Conservation (phyloP, 2,113 vertebrate genomes). For the Xenopus borealis region DNA sequence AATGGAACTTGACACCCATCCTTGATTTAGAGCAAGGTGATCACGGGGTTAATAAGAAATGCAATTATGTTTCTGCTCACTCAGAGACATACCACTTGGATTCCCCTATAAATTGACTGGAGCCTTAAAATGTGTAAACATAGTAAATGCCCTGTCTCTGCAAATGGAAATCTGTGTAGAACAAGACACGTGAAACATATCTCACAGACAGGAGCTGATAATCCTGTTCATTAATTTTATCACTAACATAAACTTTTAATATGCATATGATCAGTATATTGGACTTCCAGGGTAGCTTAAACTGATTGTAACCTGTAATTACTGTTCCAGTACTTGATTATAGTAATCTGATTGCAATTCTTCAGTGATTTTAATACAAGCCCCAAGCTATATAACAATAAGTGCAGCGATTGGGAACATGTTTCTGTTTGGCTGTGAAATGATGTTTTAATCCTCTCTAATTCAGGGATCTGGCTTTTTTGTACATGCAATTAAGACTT, state of each 20-base stretch:
- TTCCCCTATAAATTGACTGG: slow-evolving; percentile 31
- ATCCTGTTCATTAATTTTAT: slow-evolving; percentile 98
- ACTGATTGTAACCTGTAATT: slow-evolving; percentile 99
- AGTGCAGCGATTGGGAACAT: slow-evolving; percentile 93
- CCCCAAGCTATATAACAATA: slow-evolving; percentile 98
- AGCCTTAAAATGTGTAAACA: slow-evolving; percentile 47
- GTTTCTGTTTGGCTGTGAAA: slow-evolving; percentile 95
- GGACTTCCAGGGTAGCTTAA: slow-evolving; percentile 92
- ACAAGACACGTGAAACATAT: slow-evolving; percentile 61
- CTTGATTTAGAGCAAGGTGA: slow-evolving; percentile 10
- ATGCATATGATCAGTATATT: slow-evolving; percentile 85
- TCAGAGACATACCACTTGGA: slow-evolving; percentile 30
- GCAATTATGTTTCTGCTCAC: slow-evolving; percentile 35
- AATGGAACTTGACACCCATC: background rate
- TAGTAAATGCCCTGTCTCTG: slow-evolving; percentile 50
- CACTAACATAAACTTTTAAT: slow-evolving; percentile 99
- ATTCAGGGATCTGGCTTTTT: slow-evolving; percentile 72
- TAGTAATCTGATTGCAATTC: slow-evolving; percentile 99
- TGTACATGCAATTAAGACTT: slow-evolving; percentile 79
- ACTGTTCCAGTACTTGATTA: slow-evolving; percentile 98
- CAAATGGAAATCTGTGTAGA: slow-evolving; percentile 51
- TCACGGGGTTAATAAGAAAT: slow-evolving; percentile 33
- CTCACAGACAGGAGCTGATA: slow-evolving; percentile 78
- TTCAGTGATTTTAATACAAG: slow-evolving; percentile 99
- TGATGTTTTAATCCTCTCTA: slow-evolving; percentile 85